phyloP scores from a whole-genome alignment of 2,113 vertebrate genomes.

The Brienomyrus brachyistius region DNA sequence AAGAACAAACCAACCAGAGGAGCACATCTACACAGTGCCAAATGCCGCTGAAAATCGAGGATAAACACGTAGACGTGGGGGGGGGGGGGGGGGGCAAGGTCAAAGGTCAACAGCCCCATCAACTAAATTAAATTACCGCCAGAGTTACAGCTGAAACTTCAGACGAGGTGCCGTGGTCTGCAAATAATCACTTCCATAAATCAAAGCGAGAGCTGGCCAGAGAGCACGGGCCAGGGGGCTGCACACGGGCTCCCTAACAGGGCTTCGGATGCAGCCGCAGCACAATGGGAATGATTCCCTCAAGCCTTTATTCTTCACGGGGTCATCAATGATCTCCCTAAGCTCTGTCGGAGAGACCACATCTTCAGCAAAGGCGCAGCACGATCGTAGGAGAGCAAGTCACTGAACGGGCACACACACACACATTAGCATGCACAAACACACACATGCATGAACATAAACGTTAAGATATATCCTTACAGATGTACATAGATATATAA shows the following conservation, averaged over 20 bases:
- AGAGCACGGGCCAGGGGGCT: neutral
- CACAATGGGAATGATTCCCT: conserved; percentile 85
- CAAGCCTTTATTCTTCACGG: conserved; percentile 78
- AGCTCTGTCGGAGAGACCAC: conserved; percentile 90
- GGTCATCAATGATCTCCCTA: conserved; percentile 85
- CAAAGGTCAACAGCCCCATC: neutral
- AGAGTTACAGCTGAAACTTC: neutral
- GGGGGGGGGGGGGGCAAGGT: neutral
- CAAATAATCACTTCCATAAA: neutral
- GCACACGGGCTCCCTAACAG: neutral
- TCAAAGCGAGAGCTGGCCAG: neutral
- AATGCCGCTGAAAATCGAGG: neutral
- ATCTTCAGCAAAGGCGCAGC: conserved; percentile 55
- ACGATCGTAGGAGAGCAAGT: conserved; percentile 30
- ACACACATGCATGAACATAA: neutral
- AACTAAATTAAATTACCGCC: neutral
- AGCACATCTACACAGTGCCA: neutral
- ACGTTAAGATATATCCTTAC: conserved; percentile 7
- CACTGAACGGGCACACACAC: neutral
- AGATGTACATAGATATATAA: neutral
- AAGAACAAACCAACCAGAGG: neutral
- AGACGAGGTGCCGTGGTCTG: neutral
- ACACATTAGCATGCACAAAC: neutral
- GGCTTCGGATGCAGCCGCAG: conserved; percentile 53
- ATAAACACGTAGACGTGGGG: neutral